Conservation (phyloP, 2,888 invertebrate genomes). For the Tolmerus cingulatus region DNA sequence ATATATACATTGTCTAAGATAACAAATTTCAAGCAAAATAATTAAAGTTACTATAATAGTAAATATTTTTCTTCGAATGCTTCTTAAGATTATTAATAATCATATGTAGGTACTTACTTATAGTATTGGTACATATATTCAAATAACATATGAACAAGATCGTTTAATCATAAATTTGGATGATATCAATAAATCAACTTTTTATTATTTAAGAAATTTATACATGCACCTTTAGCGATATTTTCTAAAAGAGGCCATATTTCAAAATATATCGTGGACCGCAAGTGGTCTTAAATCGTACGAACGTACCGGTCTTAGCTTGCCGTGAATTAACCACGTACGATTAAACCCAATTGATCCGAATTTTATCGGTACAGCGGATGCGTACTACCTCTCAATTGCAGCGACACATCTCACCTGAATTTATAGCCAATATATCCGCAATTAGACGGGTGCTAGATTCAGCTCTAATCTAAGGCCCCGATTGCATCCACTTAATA, state of each 20-base stretch:
- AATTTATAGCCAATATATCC: background rate
- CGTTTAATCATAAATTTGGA: background rate
- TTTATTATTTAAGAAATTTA: background rate
- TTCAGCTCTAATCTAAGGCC: slow-evolving; percentile 8
- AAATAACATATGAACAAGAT: no score
- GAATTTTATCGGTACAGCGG: background rate
- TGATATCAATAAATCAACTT: background rate
- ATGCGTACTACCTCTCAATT: background rate
- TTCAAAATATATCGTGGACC: background rate
- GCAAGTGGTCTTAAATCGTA: background rate
- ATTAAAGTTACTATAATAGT: no score
- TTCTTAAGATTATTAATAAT: no score
- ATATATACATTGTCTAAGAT: no score
- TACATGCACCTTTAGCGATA: background rate
- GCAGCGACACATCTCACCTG: background rate
- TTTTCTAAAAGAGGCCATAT: background rate
- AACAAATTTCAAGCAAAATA: no score
- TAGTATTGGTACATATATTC: no score
- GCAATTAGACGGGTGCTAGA: slow-evolving; percentile 12
- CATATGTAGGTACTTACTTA: no score
- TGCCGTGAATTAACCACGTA: background rate
- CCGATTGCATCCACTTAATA: slow-evolving; percentile 24
- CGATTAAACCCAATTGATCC: background rate
- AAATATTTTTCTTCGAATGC: no score
- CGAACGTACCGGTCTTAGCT: background rate